These are phyloP conservation scores for Acanthosepion lycidas DNA, from an alignment of 2,888 invertebrate species.

Conservation along the genomic window DNA sequence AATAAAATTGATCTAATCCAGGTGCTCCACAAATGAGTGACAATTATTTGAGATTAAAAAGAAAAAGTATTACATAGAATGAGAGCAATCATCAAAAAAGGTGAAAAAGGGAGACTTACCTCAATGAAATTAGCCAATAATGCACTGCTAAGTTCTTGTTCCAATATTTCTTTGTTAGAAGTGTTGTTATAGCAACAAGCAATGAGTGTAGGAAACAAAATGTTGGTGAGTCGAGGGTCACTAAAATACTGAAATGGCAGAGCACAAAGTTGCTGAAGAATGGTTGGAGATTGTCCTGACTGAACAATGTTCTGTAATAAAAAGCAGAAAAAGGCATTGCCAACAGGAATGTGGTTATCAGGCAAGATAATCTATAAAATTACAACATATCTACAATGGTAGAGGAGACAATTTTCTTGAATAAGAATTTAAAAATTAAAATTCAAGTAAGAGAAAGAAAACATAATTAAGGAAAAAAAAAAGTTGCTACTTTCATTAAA, in stretches of 20 bases:
- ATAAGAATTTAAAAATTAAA: no score
- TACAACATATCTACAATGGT: no score
- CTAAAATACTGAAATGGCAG: conserved; percentile 90
- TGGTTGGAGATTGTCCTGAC: conserved; percentile 85
- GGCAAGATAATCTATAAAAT: no score
- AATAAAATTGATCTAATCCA: no score
- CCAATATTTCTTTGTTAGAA: conserved; percentile 84
- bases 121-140: conserved; percentile 76
- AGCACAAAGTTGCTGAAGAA: conserved; percentile 87
- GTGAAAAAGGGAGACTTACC: conserved; percentile 61
- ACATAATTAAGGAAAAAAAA: no score
- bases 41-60: neutral
- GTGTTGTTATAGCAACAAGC: conserved; percentile 82
- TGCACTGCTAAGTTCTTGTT: conserved; percentile 80
- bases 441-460: no score
- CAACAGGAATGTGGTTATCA: neutral
- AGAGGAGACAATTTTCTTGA: no score
- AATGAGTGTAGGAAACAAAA: conserved; percentile 86
- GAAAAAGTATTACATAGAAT: neutral
- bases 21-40: no score
- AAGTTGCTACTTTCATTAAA: no score
- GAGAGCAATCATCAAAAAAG: neutral
- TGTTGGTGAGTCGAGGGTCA: conserved; percentile 81
- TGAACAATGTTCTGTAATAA: conserved; percentile 81
- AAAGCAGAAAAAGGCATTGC: neutral